Percentiles rank a stretch among this genome's conserved stretches.
Conservation (phyloP, 1,140 invertebrate genomes). For the Phthorimaea operculella region DNA sequence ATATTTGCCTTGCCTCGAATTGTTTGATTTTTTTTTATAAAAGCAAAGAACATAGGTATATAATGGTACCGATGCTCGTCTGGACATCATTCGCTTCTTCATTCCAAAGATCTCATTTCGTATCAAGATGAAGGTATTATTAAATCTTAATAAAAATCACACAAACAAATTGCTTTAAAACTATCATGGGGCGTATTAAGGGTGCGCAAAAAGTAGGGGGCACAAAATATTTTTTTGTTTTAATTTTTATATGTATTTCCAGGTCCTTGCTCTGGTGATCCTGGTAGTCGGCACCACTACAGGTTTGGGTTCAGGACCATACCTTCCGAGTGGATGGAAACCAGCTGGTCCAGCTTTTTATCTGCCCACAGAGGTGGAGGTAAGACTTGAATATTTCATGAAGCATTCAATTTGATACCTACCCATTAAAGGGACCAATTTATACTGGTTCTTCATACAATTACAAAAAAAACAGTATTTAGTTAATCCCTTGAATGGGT, state of each 20-base stretch:
- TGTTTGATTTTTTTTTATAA: constrained; percentile 20
- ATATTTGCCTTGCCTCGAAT: constrained; percentile 21
- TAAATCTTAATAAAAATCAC: not conserved
- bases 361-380: constrained; percentile 42
- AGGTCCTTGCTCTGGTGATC: constrained; percentile 35
- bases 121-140: constrained; percentile 1
- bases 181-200: too few species aligned
- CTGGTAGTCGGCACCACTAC: constrained; percentile 29
- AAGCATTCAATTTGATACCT: not conserved
- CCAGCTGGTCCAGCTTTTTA: constrained; percentile 52
- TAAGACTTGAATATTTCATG: constrained; percentile 14
- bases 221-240: not conserved
- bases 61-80: not conserved
- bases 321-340: constrained; percentile 50
- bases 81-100: not conserved
- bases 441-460: too few species aligned
- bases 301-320: constrained; percentile 43
- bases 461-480: constrained; percentile 1
- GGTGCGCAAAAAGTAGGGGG: too few species aligned
- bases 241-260: constrained; percentile 7
- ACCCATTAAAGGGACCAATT: too few species aligned
- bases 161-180: not conserved
- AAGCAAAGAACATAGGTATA: constrained; percentile 11
- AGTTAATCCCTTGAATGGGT: too few species aligned
- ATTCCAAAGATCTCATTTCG: not conserved